Conservation (phyloP, 2,888 invertebrate species). For the Drosophila affinis region DNA sequence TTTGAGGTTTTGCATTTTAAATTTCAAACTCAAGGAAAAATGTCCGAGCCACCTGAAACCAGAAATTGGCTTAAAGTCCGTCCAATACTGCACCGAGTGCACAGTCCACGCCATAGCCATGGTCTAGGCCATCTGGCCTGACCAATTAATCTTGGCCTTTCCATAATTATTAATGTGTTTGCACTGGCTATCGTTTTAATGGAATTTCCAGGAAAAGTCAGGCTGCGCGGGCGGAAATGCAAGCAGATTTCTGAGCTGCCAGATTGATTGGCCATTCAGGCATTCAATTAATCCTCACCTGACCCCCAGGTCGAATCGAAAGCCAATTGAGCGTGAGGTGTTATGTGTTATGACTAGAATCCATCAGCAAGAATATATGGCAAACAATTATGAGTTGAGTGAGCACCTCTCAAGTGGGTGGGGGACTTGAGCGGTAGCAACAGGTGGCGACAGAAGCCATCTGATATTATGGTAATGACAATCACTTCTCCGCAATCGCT, state of each 20-base stretch:
- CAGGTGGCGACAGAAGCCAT: conserved; percentile 4
- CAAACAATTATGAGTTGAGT: background rate
- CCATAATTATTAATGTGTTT: conserved; percentile 26
- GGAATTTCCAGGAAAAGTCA: conserved; percentile 30
- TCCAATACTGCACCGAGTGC: too few relatives aligned
- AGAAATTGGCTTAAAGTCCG: conserved; percentile 1
- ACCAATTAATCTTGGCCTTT: conserved; percentile 4
- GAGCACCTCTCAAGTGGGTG: too few relatives aligned
- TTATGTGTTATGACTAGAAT: conserved; percentile 6
- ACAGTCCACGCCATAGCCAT: background rate
- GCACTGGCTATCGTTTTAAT: conserved; percentile 16
- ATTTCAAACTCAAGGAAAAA: conserved; percentile 41
- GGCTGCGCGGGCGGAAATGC: conserved; percentile 26
- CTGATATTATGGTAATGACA: conserved; percentile 1
- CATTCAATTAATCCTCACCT: conserved; percentile 30
- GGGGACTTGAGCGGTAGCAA: conserved; percentile 1
- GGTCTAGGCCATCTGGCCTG: background rate
- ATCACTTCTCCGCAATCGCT: background rate
- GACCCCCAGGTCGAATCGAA: background rate
- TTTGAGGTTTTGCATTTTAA: conserved; percentile 42
- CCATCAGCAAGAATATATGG: background rate
- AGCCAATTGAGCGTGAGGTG: background rate
- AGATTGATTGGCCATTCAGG: conserved; percentile 30
- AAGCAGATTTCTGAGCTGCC: conserved; percentile 18
- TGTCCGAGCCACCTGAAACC: conserved; percentile 22